Base-by-base conservation (phyloP, 2,888 invertebrate species). In the Apodemia mormo region DNA sequence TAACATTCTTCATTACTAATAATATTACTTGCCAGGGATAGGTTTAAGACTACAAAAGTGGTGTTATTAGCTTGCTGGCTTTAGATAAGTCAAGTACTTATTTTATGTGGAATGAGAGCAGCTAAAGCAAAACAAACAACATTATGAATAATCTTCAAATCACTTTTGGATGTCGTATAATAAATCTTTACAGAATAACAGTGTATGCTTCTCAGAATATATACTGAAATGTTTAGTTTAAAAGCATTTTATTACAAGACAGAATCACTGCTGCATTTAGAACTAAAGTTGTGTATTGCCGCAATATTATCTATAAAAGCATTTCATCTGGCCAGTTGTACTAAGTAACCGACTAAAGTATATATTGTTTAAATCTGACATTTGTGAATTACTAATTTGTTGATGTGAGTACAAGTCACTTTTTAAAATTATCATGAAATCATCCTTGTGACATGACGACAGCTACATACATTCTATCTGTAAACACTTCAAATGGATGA, bases 121-220 rank as follows among this genome's bases (percentile, higher is more conserved):
- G 56, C 56, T 61, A 61, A 33, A 61, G 33, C 33, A 33, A 30
- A 30, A 61, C 30, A 58, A 58, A 58, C 56, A 56, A 30, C 58
- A 30, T 33, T 49, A 29, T 10, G 58, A 58, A 58, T 58, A 58
- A 58, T 58, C 58, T 58, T 29, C 12, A 58, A 58, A 58, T 58
- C 58, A 30, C 58, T 58, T 30, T 58, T 30, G 30, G 30, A 58
- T 12, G 12, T 58, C 33, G 30, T 12, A 58, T 30, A 6, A 30
- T 58, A 58, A 58, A 58, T 58, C 58, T 58, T 58, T 30, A 58
- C 4, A 58, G 58, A 12, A 58, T 58, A 58, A 58, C 58, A 58
- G 30, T 29, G 10, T 33, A 58, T 30, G 58, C 6, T 58, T 58
- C 58, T 12, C 29, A 12, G 58, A 58, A 30, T 40, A 30, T 58